phyloP scores from a whole-genome alignment of 2,113 vertebrate species.

The Scortum barcoo region DNA sequence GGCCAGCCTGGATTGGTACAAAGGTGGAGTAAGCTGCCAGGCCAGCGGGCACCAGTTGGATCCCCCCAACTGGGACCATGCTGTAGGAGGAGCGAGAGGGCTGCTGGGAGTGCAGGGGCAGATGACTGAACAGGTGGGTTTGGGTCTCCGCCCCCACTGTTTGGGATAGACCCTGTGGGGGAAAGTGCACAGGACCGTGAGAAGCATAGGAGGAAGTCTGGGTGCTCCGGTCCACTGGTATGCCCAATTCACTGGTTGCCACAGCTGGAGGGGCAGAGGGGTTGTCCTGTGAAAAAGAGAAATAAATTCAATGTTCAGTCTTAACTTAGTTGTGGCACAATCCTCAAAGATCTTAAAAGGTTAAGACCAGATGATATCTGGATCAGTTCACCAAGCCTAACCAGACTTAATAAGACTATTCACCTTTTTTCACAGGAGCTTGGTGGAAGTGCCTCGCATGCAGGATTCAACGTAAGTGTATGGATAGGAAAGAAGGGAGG shows the following conservation, averaged over 20 bases:
- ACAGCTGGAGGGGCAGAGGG: constrained; percentile 5
- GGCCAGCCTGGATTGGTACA: constrained; percentile 91
- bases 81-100: constrained; percentile 89
- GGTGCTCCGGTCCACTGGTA: constrained; percentile 77
- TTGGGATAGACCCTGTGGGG: constrained; percentile 56
- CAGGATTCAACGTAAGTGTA: constrained; percentile 59
- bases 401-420: constrained; percentile 29
- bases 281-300: constrained; percentile 61
- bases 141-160: constrained; percentile 76
- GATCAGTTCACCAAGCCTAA: background rate
- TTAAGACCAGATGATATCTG: background rate
- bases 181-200: constrained; percentile 76
- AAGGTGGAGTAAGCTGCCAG: constrained; percentile 95
- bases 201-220: constrained; percentile 72
- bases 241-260: constrained; percentile 45
- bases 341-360: background rate
- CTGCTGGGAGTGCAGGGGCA: constrained; percentile 95
- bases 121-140: constrained; percentile 93
- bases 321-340: background rate
- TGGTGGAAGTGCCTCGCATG: constrained; percentile 65
- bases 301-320: rapidly evolving
- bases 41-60: constrained; percentile 92
- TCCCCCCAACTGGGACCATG: constrained; percentile 92
- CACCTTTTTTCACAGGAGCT: constrained; percentile 68
- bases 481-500: constrained; percentile 38